Evolutionary conservation across 37 sponge, comb jelly and placozoan genomes (phyloP), one percentile per base, ranked within the genome.

Genomic region (Hormiphora californensis): DNA sequence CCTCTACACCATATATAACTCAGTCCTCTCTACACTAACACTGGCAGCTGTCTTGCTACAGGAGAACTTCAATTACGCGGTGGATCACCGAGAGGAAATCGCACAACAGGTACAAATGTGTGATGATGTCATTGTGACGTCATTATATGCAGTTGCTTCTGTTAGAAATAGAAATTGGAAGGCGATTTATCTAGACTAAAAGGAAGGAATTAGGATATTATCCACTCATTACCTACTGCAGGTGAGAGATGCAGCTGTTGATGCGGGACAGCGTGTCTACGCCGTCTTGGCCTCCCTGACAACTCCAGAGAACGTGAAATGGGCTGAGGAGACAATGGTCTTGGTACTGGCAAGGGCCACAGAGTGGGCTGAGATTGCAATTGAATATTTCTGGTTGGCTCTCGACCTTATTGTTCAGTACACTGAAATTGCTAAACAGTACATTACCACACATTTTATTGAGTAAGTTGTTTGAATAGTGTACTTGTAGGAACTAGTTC

Each of bases 1-100:
- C 81, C 21, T 33, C 25, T 41, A 43, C 81, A 41, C 81, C n/a
- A 73, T 73, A n/a, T 73, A 36, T 28, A 73, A 73, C 81, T 73
- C 81, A 27, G 46, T 73, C 3, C 43, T 27, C 46, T 73, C 81
- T 8, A 73, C 81, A 23, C 46, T 73, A 1, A 25, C 44, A 1
- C 46, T 73, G 0, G 40, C 43, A 43, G 32, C 35, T 19, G 27
- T 73, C 81, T 73, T 73, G 46, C 12, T 73, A 1, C 81, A 73
- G 44, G 38, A 33, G 2, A 73, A 73, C 25, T 0, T 73, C 46
- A 73, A 73, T 28, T 73, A 73, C 25, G 7, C 43, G 36, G 4
- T 43, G 4, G 81, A 39, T 5, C 40, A 73, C 44, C 40, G 27
- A 36, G 81, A 41, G 28, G 44, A 19, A 7, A 39, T 73, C 43